phyloP scores from a whole-genome alignment of 1,140 invertebrate genomes.

The Cotesia chilonis region DNA sequence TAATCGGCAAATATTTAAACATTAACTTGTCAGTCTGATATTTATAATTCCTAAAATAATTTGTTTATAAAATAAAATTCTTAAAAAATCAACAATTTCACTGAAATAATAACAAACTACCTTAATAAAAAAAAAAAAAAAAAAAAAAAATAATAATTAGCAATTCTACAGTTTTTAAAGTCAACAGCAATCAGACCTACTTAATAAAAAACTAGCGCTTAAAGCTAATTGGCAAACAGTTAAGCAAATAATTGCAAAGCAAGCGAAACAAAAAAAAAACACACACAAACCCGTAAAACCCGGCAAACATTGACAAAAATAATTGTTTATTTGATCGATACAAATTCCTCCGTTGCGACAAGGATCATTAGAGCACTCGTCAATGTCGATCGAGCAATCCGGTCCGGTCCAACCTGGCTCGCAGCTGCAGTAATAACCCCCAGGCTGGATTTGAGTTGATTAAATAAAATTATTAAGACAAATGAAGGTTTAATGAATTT shows the following conservation, averaged over 20 bases:
- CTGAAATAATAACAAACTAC: no score
- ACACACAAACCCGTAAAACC: slow-evolving; percentile 72
- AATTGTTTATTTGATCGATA: slow-evolving; percentile 68
- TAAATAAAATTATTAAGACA: slow-evolving; percentile 29
- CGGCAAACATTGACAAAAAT: slow-evolving; percentile 75
- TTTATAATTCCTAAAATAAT: no score
- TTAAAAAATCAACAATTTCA: no score
- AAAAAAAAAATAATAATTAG: no score
- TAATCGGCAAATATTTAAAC: no score
- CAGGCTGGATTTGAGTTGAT: slow-evolving; percentile 53
- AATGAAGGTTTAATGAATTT: slow-evolving; percentile 2
- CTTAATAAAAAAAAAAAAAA: no score
- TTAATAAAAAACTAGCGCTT: no score
- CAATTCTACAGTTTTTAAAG: no score
- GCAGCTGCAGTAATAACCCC: slow-evolving; percentile 78
- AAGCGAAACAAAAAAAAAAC: slow-evolving; percentile 16
- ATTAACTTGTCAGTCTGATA: no score
- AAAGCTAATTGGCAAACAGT: background rate
- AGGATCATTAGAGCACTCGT: slow-evolving; percentile 69
- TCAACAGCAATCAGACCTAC: no score
- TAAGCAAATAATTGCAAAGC: slow-evolving; percentile 12
- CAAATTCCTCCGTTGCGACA: slow-evolving; percentile 78
- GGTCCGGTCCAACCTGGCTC: slow-evolving; percentile 74
- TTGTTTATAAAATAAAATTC: no score
- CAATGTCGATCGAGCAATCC: slow-evolving; percentile 70